phyloP scores from a whole-genome alignment of 2,797 vertebrate species.

The Xenentodon cancila region DNA sequence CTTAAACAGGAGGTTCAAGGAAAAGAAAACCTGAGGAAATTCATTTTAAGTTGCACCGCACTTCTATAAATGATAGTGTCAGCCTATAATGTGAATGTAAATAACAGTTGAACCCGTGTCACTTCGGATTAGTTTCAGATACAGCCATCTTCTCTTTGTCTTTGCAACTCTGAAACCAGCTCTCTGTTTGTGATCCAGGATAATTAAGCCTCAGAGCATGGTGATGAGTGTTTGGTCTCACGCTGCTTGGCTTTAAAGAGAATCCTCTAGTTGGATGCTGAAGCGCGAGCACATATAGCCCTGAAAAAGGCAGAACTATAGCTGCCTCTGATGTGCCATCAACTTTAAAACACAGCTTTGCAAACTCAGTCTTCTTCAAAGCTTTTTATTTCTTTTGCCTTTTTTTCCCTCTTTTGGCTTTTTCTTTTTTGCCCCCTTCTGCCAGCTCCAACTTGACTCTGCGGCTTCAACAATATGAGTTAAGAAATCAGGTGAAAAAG shows the following conservation, averaged over 20 bases:
- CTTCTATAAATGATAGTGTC: slow-evolving; percentile 36
- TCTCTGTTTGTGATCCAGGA: slow-evolving; percentile 43
- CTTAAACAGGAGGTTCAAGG: slow-evolving; percentile 27
- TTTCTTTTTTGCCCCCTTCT: slow-evolving; percentile 29
- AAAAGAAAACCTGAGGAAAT: slow-evolving; percentile 8
- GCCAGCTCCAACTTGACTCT: slow-evolving; percentile 26
- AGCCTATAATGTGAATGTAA: slow-evolving; percentile 61
- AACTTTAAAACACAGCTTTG: slow-evolving; percentile 70
- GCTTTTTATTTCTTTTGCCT: slow-evolving; percentile 35
- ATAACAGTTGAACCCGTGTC: slow-evolving; percentile 48
- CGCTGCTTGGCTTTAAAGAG: slow-evolving; percentile 41
- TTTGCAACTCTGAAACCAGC: slow-evolving; percentile 25
- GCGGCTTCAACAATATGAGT: slow-evolving; percentile 36
- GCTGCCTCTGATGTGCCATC: slow-evolving; percentile 68
- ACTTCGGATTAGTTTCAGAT: slow-evolving; percentile 42
- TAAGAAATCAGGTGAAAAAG: slow-evolving; percentile 40
- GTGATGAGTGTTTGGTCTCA: slow-evolving; percentile 47
- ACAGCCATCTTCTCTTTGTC: slow-evolving; percentile 1
- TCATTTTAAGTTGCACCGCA: background rate
- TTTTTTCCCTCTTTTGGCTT: slow-evolving; percentile 8
- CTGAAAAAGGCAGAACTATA: slow-evolving; percentile 48
- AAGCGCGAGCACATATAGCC: slow-evolving; percentile 31
- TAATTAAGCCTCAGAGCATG: slow-evolving; percentile 49
- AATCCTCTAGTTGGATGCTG: slow-evolving; percentile 48
- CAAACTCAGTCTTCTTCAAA: slow-evolving; percentile 65